Base-by-base conservation (phyloP, 2,113 vertebrate genomes). In the Cyanoramphus novaezelandiae region DNA sequence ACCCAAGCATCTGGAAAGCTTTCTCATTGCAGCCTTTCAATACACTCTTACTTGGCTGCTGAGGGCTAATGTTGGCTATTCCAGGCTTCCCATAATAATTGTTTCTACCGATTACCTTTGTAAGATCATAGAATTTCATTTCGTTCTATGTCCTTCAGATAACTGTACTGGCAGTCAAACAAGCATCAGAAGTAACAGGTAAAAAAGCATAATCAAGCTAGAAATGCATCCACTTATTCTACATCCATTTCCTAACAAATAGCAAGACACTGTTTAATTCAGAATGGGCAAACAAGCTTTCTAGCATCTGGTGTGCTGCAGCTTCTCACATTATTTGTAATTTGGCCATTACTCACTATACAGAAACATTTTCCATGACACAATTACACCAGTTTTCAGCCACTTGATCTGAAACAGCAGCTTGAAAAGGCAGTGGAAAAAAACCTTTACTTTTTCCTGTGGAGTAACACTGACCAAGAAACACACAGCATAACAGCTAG, bases 301-400 rank as follows among this genome's bases (percentile, higher is more conserved):
- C 55, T 2, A 77, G 65, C 63, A 86, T 29, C 49, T 53, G 44
- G 46, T 29, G 27, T 49, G 84, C 91, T 77, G 70, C 71, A 88
- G 85, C 27, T 77, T 62, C 93, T 94, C 84, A 43, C 33, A 33
- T 5, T 6, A 37, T 39, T 14, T 59, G 69, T 23, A 13, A 59
- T 27, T 7, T 55, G 65, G 82, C 63, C 71, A 9, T 41, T 69
- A 27, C 63, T 86, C 55, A 43, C 70, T 82, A 46, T 1, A 59
- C 11, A 90, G 63, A 69, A 88, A 35, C n/a, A 80, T 67, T 86
- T 95, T 92, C 91, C 88, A 71, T 86, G 64, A 68, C 37, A 83
- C 8, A 67, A 43, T 49, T 33, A 49, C 0, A 83, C 2, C 43
- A 43, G 28, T 17, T 90, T 69, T 65, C 75, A 90, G 60, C 7